A percentile compares a stretch with the other conserved stretches of the same genome.
These are phyloP conservation scores for Notodonta ziczac DNA, from an alignment of 2,888 invertebrate species.

Conservation along the genomic window DNA sequence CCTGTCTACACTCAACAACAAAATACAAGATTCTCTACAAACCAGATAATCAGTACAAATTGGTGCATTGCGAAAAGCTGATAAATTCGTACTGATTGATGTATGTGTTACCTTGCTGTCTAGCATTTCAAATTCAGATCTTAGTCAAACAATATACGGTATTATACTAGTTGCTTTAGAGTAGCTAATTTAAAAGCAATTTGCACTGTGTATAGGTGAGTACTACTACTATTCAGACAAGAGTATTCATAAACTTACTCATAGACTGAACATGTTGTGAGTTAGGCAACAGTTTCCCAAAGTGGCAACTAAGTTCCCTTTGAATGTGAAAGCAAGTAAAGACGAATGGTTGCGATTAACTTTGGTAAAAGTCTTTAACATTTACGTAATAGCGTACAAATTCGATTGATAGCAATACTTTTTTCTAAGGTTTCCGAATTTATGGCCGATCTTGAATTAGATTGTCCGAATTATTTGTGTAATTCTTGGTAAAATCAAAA, in stretches of 20 bases:
- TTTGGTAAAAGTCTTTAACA: too few species aligned
- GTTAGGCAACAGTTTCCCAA: constrained; percentile 59
- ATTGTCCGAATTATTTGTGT: too few species aligned
- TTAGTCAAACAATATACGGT: background rate
- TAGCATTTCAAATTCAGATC: background rate
- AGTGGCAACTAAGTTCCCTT: constrained; percentile 57
- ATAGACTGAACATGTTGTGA: constrained; percentile 37
- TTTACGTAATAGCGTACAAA: too few species aligned
- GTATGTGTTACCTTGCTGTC: background rate
- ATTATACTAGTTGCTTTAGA: constrained; percentile 28
- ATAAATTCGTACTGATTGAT: too few species aligned
- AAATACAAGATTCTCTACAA: too few species aligned
- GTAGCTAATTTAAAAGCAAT: constrained; percentile 30
- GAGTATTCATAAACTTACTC: constrained; percentile 62
- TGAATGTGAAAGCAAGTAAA: constrained; percentile 51
- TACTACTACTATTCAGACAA: constrained; percentile 27
- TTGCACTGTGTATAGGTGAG: constrained; percentile 18
- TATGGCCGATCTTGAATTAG: too few species aligned
- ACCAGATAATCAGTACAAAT: too few species aligned
- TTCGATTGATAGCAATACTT: too few species aligned
- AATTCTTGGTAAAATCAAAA: too few species aligned
- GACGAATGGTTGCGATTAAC: constrained; percentile 38
- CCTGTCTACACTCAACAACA: too few species aligned
- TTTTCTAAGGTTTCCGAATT: too few species aligned
- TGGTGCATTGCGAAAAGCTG: too few species aligned